Evolutionary conservation across 2,797 vertebrate genomes (phyloP), one percentile per base, ranked within the genome.

Genomic region (Taenioides sp.): DNA sequence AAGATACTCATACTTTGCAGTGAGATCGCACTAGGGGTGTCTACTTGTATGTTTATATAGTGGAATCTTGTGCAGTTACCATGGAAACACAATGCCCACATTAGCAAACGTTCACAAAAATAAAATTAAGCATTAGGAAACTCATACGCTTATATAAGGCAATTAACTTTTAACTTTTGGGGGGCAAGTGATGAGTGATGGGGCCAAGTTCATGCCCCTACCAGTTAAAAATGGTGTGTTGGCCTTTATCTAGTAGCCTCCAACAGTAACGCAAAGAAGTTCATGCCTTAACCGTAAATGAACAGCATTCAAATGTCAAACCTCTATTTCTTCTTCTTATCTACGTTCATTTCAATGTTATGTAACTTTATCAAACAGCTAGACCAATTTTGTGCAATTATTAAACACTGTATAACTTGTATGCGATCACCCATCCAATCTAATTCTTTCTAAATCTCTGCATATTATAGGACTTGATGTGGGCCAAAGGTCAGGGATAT

Each of bases 401-500:
- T 59, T 27, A 59, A 59, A 31, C 5, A 4, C 28, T 20, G 59
- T 60, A 71, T 37, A 64, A 67, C 67, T 49, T 65, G 75, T 71
- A 59, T 73, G 73, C 59, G 72, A 73, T 78, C 71, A 76, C 61
- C 43, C 72, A 64, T 75, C 73, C 72, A 60, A 37, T 62, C 80
- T 67, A 23, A 70, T 31, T 28, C 67, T 65, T 78, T 73, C 67
- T 75, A 68, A 78, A 70, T 71, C 37, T n/a, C 20, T 28, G 49
- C 61, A 62, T 20, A 23, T 76, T 81, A 71, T 40, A 62, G 25
- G 70, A 76, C 75, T 79, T 81, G 71, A 71, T 78, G 69, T 16
- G 73, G 77, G 79, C 78, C 74, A 83, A 72, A 65, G 71, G 77
- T 66, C 54, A 55, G 40, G 72, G 77, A 80, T 80, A 79, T 84